Conservation (phyloP, 2,113 vertebrate genomes). For the Anarhynchus alexandrinus region DNA sequence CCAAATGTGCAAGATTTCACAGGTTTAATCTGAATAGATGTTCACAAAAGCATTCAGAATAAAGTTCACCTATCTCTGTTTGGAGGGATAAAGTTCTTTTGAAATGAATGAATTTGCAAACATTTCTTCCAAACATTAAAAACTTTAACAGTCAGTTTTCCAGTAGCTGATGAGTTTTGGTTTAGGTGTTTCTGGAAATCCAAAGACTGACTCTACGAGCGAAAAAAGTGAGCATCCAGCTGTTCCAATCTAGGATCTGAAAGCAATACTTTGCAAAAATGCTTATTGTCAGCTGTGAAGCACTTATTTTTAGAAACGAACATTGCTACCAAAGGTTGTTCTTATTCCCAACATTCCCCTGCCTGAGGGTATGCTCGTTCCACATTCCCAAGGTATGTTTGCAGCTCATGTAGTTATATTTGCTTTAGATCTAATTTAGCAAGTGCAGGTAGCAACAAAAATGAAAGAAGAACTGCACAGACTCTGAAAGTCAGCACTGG, state of each 20-base stretch:
- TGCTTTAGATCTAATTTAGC: constrained; percentile 37
- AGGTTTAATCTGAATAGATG: background rate
- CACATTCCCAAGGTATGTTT: constrained; percentile 16
- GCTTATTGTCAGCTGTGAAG: constrained; percentile 18
- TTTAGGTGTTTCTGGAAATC: background rate
- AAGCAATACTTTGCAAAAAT: constrained; percentile 12
- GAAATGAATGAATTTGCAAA: background rate
- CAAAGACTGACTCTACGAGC: background rate
- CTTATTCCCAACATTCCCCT: background rate
- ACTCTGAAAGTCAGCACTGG: background rate
- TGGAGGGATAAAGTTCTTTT: background rate
- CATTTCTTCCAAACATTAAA: background rate
- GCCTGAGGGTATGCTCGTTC: constrained; percentile 26
- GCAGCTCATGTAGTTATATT: constrained; percentile 9
- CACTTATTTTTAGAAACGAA: constrained; percentile 33
- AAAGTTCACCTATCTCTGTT: background rate
- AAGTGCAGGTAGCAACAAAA: background rate
- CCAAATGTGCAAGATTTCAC: background rate
- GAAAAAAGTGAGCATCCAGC: constrained; percentile 4
- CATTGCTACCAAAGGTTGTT: constrained; percentile 23
- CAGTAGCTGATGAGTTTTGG: background rate
- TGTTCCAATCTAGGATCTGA: constrained; percentile 11
- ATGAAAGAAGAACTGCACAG: background rate
- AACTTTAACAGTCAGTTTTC: background rate
- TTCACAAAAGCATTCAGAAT: background rate